A percentile compares a stretch with the other conserved stretches of the same genome.
These are phyloP conservation scores for Chaetoderma sp. DNA, from an alignment of 2,888 invertebrate genomes.

Conservation along the genomic window DNA sequence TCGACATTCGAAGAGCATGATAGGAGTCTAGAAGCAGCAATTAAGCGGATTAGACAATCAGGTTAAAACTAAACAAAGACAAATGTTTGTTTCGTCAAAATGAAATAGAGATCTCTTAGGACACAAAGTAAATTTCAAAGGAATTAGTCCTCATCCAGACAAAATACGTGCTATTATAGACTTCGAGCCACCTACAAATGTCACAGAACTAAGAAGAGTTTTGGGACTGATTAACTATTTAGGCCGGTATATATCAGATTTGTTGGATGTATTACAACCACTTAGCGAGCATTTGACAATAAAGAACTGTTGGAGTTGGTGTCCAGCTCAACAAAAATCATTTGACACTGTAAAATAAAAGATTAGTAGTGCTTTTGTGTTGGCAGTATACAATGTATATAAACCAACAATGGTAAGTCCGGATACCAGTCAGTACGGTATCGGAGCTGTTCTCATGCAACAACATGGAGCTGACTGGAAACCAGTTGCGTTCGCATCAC, in stretches of 20 bases:
- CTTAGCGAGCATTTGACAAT: constrained; percentile 25
- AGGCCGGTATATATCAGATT: background rate
- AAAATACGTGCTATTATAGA: constrained; percentile 10
- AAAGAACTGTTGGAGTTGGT: constrained; percentile 32
- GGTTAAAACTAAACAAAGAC: constrained; percentile 33
- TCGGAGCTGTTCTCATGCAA: constrained; percentile 39
- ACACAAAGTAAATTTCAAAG: constrained; percentile 14
- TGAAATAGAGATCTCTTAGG: constrained; percentile 2
- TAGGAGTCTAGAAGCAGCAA: constrained; percentile 13
- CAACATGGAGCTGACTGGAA: constrained; percentile 23
- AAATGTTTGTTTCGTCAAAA: constrained; percentile 24
- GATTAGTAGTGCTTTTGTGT: constrained; percentile 29
- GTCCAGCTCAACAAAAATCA: constrained; percentile 24
- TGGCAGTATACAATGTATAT: constrained; percentile 35
- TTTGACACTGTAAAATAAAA: constrained; percentile 33
- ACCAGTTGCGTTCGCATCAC: constrained; percentile 41
- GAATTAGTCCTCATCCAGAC: constrained; percentile 13
- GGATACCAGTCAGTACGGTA: constrained; percentile 39
- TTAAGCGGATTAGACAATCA: constrained; percentile 14
- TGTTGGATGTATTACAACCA: constrained; percentile 12
- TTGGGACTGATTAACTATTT: constrained; percentile 37
- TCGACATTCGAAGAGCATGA: constrained; percentile 28
- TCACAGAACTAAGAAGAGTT: constrained; percentile 18
- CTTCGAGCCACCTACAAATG: constrained; percentile 14
- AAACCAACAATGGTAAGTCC: constrained; percentile 41